Conservation (phyloP, 2,888 invertebrate genomes). For the Toxonevra muliebris region DNA sequence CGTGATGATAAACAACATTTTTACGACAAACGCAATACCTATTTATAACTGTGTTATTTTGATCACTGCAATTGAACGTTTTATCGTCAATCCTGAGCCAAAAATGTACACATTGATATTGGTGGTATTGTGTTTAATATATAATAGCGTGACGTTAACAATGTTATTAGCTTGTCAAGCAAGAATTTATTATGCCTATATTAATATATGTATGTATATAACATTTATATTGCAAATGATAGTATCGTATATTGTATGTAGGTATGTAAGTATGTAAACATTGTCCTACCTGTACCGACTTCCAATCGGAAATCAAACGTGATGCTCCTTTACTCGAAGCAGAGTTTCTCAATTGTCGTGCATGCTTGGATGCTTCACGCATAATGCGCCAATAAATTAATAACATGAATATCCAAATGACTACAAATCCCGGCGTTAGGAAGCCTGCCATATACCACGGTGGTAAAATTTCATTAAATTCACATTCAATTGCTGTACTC, state of each 20-base stretch:
- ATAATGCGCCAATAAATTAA: conserved; percentile 81
- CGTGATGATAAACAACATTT: no score
- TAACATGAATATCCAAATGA: conserved; percentile 80
- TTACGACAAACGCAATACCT: no score
- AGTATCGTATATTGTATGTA: no score
- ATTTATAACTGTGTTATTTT: no score
- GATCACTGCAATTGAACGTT: no score
- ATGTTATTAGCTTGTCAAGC: conserved; percentile 13
- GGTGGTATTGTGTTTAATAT: neutral
- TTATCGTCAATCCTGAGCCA: no score
- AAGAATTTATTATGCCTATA: conserved; percentile 11
- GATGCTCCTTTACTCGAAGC: conserved; percentile 57
- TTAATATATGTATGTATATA: no score
- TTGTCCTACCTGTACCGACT: conserved; percentile 75
- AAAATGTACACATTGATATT: no score
- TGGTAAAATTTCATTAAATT: conserved; percentile 73
- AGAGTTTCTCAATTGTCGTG: conserved; percentile 71
- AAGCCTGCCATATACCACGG: conserved; percentile 66
- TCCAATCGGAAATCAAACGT: conserved; percentile 70
- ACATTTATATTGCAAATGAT: no score
- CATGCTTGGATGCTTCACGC: conserved; percentile 79
- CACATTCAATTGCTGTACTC: conserved; percentile 71
- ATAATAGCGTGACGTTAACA: conserved; percentile 17
- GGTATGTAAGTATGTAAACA: neutral
- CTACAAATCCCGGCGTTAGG: conserved; percentile 76